Base-by-base conservation (phyloP, 2,113 vertebrate genomes). In the Etia nguti region DNA sequence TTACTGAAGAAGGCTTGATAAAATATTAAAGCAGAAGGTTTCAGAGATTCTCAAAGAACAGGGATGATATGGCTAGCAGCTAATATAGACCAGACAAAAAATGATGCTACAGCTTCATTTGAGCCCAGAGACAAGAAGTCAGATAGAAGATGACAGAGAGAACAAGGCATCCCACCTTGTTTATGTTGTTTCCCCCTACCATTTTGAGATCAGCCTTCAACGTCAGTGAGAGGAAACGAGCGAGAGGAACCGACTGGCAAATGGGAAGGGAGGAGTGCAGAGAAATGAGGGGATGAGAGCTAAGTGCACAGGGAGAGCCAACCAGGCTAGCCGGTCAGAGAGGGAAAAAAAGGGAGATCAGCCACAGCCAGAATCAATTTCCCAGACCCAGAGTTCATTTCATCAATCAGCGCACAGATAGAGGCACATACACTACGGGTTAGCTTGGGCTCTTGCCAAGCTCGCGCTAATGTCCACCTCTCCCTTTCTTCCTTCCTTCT, bases 381-480 rank as follows among this genome's bases (percentile, higher is more conserved):
- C 89, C 89, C 86, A 89, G 92, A 92, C 92, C 93, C 86, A 3
- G 94, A 95, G 95, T 95, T 95, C 90, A 95, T 96, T 96, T 95
- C 94, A 95, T 95, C 93, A 94, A 93, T 96, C 95, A 93, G 90
- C 90, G 90, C 90, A 92, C 94, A 92, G 90, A 93, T 92, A 93
- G 86, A 93, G 88, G 88, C 84, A 79, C 92, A 89, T 84, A 93
- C 86, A 86, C 89, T 73, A 59, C 46, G 18, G 68, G 81, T 81
- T 80, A 73, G 77, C 59, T 81, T 94, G 94, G 92, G 89, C 83
- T 31, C 16, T 31, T 24, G 92, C 95, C 94, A 95, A 79, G 81
- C 79, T 2, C 60, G 50, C 65, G 10, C 85, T 91, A 91, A 91
- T 92, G 89, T 89, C 92, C 92, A 94, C 92, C 89, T 87, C 91